Conservation (phyloP, 2,113 vertebrate species). For the Ptilonorhynchus violaceus region DNA sequence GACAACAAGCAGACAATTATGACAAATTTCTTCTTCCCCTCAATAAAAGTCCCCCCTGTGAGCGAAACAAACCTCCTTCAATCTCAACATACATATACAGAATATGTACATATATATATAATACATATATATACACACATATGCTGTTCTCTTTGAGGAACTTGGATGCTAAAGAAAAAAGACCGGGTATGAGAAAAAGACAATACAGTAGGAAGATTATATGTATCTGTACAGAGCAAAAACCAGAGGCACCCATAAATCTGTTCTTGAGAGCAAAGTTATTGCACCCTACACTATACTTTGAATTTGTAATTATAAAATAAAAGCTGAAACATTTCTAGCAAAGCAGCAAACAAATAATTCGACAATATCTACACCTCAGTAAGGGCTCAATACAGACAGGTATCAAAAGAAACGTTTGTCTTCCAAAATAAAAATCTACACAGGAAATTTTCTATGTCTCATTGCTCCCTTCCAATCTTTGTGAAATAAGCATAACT, state of each 20-base stretch:
- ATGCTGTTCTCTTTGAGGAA: not conserved
- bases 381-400: not conserved
- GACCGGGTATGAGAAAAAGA: not conserved
- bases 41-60: not conserved
- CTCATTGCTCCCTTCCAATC: not conserved
- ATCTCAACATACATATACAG: not conserved
- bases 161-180: not conserved
- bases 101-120: not conserved
- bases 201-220: not conserved
- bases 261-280: not conserved
- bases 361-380: not conserved
- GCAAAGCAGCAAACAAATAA: not conserved
- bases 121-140: not conserved
- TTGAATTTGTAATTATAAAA: not conserved
- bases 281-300: not conserved
- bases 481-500: not conserved
- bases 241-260: not conserved
- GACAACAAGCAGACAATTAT: slow-evolving; percentile 3
- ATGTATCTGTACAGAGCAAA: not conserved
- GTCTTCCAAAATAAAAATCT: not conserved
- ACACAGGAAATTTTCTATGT: not conserved
- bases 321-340: not conserved
- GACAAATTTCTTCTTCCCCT: not conserved
- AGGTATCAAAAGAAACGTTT: not conserved
- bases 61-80: not conserved